Percentiles rank a stretch among this genome's conserved stretches.
These are phyloP conservation scores for Notarius quadriscutis DNA, from an alignment of 2,113 vertebrate genomes.

Conservation along the genomic window DNA sequence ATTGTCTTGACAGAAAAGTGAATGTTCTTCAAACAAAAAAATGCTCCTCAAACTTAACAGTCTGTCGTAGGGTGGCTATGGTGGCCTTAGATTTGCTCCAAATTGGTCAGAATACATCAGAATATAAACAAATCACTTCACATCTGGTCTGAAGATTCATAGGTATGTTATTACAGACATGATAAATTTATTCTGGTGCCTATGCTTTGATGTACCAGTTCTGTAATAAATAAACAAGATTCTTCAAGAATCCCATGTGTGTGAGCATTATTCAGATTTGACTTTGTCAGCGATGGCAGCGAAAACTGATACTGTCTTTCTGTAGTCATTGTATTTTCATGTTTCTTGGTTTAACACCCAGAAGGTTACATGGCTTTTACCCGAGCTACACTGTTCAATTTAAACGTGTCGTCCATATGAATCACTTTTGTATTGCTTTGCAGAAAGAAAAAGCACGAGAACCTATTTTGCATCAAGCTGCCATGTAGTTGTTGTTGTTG, in stretches of 20 bases:
- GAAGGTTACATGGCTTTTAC: neutral
- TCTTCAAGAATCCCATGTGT: neutral
- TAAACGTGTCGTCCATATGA: neutral
- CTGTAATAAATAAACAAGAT: neutral
- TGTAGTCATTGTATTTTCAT: neutral
- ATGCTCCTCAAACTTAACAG: neutral
- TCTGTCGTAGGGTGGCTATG: neutral
- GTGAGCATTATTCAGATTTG: neutral
- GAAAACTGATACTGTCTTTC: neutral
- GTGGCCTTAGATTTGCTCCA: neutral
- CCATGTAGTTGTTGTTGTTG: neutral
- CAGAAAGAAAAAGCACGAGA: neutral
- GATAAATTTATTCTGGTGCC: neutral
- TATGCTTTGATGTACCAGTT: neutral
- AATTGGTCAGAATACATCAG: neutral
- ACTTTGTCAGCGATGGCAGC: neutral
- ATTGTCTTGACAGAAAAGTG: neutral
- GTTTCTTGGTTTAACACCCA: neutral
- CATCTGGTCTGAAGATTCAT: neutral
- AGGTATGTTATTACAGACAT: neutral
- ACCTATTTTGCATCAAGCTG: neutral
- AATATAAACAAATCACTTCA: neutral
- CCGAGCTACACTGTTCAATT: neutral
- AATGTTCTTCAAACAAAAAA: neutral
- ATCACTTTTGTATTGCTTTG: neutral